These are phyloP conservation scores for Neogobius melanostomus DNA, from an alignment of 2,113 vertebrate genomes.

Conservation along the genomic window DNA sequence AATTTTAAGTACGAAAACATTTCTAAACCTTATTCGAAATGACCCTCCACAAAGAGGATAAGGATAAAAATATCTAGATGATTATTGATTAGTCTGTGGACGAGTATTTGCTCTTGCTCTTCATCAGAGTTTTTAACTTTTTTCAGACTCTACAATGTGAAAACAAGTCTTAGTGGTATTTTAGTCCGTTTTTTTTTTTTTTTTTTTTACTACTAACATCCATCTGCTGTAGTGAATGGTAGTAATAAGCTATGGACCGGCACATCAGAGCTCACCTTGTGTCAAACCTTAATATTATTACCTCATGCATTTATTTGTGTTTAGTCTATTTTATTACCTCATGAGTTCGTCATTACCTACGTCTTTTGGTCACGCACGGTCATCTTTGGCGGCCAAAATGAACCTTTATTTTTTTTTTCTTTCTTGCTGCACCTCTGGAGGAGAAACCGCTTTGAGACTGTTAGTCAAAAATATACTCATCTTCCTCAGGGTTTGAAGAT, in stretches of 20 bases:
- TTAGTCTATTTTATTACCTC: constrained; percentile 67
- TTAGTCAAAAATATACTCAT: constrained; percentile 68
- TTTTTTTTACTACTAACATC: constrained; percentile 62
- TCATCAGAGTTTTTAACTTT: not conserved
- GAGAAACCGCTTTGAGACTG: constrained; percentile 67
- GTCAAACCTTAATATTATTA: constrained; percentile 69
- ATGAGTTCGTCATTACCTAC: constrained; percentile 42
- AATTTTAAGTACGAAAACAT: too few species aligned
- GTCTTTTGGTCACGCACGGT: constrained; percentile 55
- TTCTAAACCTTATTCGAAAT: too few species aligned
- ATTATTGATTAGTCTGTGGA: not conserved
- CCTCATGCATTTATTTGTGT: constrained; percentile 65
- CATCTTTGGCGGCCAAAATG: constrained; percentile 59
- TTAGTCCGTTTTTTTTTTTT: constrained; percentile 17
- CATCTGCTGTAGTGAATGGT: constrained; percentile 70
- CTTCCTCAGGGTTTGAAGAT: constrained; percentile 72
- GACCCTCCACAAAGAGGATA: too few species aligned
- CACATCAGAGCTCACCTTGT: constrained; percentile 60
- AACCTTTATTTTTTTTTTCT: constrained; percentile 45
- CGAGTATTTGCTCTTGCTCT: not conserved
- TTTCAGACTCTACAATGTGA: not conserved
- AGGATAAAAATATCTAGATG: too few species aligned
- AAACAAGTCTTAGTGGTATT: not conserved
- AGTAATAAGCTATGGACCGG: constrained; percentile 68
- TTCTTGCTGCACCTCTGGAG: constrained; percentile 67